Percentiles rank a stretch among this genome's conserved stretches.
phyloP scores from a whole-genome alignment of 1,140 invertebrate species.

The Magallana ariakensis region DNA sequence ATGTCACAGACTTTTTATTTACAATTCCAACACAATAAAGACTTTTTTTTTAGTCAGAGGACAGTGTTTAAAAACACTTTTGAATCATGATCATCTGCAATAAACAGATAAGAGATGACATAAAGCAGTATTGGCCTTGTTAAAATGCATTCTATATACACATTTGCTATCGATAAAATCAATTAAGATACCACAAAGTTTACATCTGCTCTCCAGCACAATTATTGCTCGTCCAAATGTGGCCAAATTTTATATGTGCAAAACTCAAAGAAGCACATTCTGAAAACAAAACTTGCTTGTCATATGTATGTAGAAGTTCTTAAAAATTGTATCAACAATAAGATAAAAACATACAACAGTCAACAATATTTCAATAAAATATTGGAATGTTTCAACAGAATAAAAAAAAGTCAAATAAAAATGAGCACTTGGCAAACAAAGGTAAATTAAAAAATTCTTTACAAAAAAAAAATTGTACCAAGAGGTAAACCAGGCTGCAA shows the following conservation, averaged over 20 bases:
- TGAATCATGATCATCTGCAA: constrained; percentile 24
- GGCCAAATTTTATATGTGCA: background rate
- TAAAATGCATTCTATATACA: constrained; percentile 39
- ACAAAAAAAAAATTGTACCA: constrained; percentile 27
- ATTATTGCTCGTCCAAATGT: constrained; percentile 6
- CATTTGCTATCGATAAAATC: background rate
- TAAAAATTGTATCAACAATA: constrained; percentile 27
- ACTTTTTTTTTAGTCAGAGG: background rate
- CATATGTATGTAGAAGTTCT: background rate
- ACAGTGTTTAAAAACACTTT: constrained; percentile 11
- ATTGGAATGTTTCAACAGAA: constrained; percentile 35
- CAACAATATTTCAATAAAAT: constrained; percentile 34
- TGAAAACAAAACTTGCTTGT: constrained; percentile 1
- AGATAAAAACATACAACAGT: constrained; percentile 20
- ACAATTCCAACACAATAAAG: constrained; percentile 38
- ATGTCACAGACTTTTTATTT: constrained; percentile 33
- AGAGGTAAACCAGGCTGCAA: constrained; percentile 4
- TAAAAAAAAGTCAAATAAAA: constrained; percentile 24
- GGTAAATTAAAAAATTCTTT: background rate
- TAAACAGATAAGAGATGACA: background rate
- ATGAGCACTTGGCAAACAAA: constrained; percentile 29
- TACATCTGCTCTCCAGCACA: background rate
- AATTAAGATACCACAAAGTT: background rate
- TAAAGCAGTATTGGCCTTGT: constrained; percentile 7
- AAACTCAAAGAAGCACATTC: constrained; percentile 3